Evolutionary conservation across 2,888 invertebrate genomes (phyloP).

Genomic region (Eumerus sabulonum): DNA sequence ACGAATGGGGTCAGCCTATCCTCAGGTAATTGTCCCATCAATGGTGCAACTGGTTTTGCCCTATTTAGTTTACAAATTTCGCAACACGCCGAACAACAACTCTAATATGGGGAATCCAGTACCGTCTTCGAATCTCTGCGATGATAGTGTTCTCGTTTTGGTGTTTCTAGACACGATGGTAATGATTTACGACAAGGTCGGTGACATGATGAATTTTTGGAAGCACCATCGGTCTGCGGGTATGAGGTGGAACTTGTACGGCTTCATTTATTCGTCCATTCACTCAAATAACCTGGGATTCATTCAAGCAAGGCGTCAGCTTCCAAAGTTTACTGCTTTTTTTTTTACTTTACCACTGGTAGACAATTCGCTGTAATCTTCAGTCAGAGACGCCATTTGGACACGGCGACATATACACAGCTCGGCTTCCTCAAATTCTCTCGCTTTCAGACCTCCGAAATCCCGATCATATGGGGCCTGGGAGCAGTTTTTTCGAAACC

Average conservation of each 20-base stretch:
- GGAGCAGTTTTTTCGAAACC: too few relatives aligned
- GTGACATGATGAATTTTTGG: too few relatives aligned
- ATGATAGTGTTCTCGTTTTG: constrained; percentile 28
- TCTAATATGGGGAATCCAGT: constrained; percentile 37
- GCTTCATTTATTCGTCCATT: constrained; percentile 14
- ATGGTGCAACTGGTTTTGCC: constrained; percentile 30
- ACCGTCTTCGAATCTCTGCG: constrained; percentile 10
- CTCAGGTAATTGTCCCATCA: constrained; percentile 53
- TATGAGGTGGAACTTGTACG: background rate
- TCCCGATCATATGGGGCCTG: too few relatives aligned
- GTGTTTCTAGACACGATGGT: constrained; percentile 27
- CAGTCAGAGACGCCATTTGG: too few relatives aligned
- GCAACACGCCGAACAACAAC: constrained; percentile 1
- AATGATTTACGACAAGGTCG: too few relatives aligned
- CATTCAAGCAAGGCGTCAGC: constrained; percentile 1
- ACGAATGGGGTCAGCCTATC: too few relatives aligned
- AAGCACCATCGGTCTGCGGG: too few relatives aligned
- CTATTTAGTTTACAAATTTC: constrained; percentile 20
- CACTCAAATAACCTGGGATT: too few relatives aligned
- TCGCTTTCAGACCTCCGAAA: constrained; percentile 25
- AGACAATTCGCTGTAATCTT: too few relatives aligned
- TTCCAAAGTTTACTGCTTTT: constrained; percentile 11
- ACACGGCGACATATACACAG: too few relatives aligned
- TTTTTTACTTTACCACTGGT: too few relatives aligned
- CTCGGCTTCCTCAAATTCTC: constrained; percentile 19